These are phyloP conservation scores for Brachylomia viminalis DNA, from an alignment of 2,888 invertebrate species.

Conservation along the genomic window DNA sequence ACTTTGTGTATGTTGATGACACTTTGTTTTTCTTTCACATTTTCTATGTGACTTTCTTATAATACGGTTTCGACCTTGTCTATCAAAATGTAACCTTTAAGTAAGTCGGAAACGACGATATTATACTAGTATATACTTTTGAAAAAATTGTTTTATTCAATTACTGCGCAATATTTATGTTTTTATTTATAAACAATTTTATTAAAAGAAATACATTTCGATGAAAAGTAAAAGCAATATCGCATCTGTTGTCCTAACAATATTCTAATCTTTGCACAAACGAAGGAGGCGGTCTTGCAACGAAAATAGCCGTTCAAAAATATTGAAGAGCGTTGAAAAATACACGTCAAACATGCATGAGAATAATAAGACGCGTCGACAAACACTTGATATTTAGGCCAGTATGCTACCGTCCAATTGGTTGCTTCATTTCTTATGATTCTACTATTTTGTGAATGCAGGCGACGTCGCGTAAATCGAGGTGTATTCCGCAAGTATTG, in stretches of 20 bases:
- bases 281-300: constrained; percentile 79
- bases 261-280: constrained; percentile 77
- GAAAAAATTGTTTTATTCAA: no score
- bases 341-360: constrained; percentile 86
- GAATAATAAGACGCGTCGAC: constrained; percentile 85
- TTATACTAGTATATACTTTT: no score
- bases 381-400: constrained; percentile 82
- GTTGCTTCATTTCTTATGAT: constrained; percentile 65
- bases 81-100: no score
- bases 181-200: neutral
- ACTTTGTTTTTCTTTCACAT: no score
- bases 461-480: constrained; percentile 36
- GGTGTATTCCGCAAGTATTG: constrained; percentile 29
- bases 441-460: constrained; percentile 39
- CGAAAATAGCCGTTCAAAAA: constrained; percentile 87
- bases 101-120: no score
- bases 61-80: no score
- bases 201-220: neutral
- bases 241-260: constrained; percentile 57
- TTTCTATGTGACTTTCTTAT: no score
- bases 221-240: neutral
- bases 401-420: constrained; percentile 62
- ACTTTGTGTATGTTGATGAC: no score
- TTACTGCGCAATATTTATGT: neutral
- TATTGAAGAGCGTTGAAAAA: constrained; percentile 89